These are phyloP conservation scores for Drosophila acutilabella DNA, from an alignment of 2,888 invertebrate species.

Conservation along the genomic window DNA sequence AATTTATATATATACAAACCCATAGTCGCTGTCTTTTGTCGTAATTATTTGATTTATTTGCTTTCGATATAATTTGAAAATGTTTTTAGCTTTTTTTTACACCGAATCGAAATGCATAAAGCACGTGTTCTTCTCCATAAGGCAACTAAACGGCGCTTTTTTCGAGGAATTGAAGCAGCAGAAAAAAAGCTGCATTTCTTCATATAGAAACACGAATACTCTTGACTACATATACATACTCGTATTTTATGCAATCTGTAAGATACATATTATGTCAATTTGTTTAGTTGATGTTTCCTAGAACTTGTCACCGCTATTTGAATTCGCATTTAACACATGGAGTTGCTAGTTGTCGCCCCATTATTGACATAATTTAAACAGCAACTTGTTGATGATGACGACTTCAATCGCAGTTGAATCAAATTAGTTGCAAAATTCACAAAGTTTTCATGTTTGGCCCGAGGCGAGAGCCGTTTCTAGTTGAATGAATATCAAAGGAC, in stretches of 20 bases:
- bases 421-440: constrained; percentile 63
- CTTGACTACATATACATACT: not conserved
- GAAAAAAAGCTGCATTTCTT: not conserved
- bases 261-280: constrained; percentile 9
- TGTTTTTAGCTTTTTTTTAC: constrained; percentile 15
- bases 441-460: constrained; percentile 57
- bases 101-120: constrained; percentile 53
- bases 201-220: not conserved
- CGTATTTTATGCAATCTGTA: constrained; percentile 25
- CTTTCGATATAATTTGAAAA: constrained; percentile 71
- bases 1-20: constrained; percentile 39
- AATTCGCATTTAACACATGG: constrained; percentile 19
- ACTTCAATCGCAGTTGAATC: constrained; percentile 46
- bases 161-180: constrained; percentile 55
- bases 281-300: constrained; percentile 46
- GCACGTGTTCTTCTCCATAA: constrained; percentile 24
- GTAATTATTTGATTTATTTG: constrained; percentile 80
- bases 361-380: constrained; percentile 63
- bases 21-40: constrained; percentile 56
- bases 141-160: constrained; percentile 35
- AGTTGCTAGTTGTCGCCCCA: constrained; percentile 49
- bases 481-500: constrained; percentile 69
- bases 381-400: constrained; percentile 13
- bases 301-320: constrained; percentile 61
- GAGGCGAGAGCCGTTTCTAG: constrained; percentile 47